phyloP scores from a whole-genome alignment of 2,888 invertebrate genomes.

The Anthrax anthrax region DNA sequence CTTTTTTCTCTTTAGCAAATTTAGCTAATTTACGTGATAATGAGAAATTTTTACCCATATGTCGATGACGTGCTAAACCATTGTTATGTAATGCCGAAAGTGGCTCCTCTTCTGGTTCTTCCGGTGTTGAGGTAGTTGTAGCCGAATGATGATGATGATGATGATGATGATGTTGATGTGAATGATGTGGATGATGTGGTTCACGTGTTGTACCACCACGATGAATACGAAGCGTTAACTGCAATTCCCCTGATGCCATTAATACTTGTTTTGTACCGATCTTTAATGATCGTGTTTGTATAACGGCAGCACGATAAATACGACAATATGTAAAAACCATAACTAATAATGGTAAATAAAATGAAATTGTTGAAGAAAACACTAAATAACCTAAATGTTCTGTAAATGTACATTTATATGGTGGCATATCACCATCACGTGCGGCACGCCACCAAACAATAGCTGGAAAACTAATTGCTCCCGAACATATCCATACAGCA shows the following conservation, averaged over 20 bases:
- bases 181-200: conserved; percentile 22
- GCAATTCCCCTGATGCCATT: conserved; percentile 70
- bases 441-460: conserved; percentile 94
- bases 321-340: conserved; percentile 98
- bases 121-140: conserved; percentile 47
- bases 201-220: conserved; percentile 69
- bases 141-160: conserved; percentile 28
- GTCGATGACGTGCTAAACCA: conserved; percentile 55
- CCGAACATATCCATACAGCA: conserved; percentile 92
- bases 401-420: conserved; percentile 86
- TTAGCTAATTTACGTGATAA: conserved; percentile 85
- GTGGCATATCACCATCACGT: conserved; percentile 62
- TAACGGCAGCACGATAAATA: conserved; percentile 86
- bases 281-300: conserved; percentile 80
- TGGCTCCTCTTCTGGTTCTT: conserved; percentile 52
- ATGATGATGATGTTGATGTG: conserved; percentile 15
- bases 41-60: conserved; percentile 78
- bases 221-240: conserved; percentile 83
- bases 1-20: conserved; percentile 94
- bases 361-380: conserved; percentile 94
- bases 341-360: conserved; percentile 89
- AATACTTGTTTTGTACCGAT: conserved; percentile 83
- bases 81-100: conserved; percentile 64
- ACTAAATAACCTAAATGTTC: conserved; percentile 92
- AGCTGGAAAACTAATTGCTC: conserved; percentile 95